Evolutionary conservation across 1,140 invertebrate genomes (phyloP).

Genomic region (Coboldia fuscipes): DNA sequence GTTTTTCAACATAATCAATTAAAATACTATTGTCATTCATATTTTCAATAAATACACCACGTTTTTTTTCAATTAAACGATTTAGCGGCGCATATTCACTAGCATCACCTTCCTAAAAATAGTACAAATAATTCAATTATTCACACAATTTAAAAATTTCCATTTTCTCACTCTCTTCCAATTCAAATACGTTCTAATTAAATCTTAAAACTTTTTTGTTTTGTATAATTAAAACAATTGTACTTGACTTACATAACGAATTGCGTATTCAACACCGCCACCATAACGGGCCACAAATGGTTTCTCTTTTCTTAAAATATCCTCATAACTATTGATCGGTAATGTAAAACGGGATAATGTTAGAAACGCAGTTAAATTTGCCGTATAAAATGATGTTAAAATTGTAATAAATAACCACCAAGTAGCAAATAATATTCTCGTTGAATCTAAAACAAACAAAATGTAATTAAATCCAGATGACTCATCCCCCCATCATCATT

Average conservation of each 20-base stretch:
- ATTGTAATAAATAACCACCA: constrained; percentile 84
- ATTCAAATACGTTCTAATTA: too few relatives aligned
- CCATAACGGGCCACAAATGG: constrained; percentile 45
- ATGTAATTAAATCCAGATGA: neutral
- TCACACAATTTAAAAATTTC: too few relatives aligned
- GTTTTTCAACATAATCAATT: constrained; percentile 19
- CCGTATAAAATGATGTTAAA: constrained; percentile 77
- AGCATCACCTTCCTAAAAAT: too few relatives aligned
- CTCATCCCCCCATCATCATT: neutral
- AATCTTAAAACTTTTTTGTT: too few relatives aligned
- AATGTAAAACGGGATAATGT: constrained; percentile 65
- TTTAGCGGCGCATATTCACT: too few relatives aligned
- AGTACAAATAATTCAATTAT: too few relatives aligned
- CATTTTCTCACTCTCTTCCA: too few relatives aligned
- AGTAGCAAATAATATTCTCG: constrained; percentile 60
- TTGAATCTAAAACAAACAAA: too few relatives aligned
- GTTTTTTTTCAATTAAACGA: too few relatives aligned
- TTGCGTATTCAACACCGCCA: constrained; percentile 36
- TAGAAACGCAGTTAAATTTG: constrained; percentile 72
- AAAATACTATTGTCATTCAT: constrained; percentile 4
- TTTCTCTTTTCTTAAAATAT: constrained; percentile 40
- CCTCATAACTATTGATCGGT: constrained; percentile 41
- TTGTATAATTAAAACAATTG: too few relatives aligned
- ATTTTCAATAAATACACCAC: constrained; percentile 13
- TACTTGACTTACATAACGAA: constrained; percentile 29